These are phyloP conservation scores for Molothrus ater DNA, from an alignment of 2,797 vertebrate genomes.

Conservation along the genomic window DNA sequence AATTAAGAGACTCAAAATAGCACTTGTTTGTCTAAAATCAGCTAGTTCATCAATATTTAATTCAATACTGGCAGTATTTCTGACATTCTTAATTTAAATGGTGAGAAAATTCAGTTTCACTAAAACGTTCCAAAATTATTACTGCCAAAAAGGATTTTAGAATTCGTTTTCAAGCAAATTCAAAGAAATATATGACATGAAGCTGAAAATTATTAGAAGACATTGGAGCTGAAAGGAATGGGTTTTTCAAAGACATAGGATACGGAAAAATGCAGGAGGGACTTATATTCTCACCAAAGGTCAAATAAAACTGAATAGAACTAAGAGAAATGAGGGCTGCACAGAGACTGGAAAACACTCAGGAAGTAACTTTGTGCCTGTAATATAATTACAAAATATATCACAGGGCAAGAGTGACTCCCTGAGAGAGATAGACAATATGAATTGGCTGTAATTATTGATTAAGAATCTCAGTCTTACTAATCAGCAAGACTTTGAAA, in stretches of 20 bases:
- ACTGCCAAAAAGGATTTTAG: neutral
- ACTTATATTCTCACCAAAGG: neutral
- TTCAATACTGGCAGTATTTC: conserved; percentile 8
- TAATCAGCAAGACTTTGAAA: neutral
- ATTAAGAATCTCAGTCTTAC: neutral
- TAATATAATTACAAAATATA: neutral
- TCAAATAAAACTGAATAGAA: neutral
- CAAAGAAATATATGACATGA: neutral
- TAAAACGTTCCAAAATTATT: neutral
- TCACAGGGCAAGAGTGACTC: neutral
- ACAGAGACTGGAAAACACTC: neutral
- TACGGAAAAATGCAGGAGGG: neutral
- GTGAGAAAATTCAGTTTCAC: neutral
- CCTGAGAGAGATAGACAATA: neutral
- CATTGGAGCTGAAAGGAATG: neutral
- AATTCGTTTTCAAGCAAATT: neutral
- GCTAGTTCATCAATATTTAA: neutral
- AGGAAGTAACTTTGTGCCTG: neutral
- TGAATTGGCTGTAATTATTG: neutral
- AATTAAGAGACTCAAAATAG: conserved; percentile 20
- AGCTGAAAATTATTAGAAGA: neutral
- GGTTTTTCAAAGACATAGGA: neutral
- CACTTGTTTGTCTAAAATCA: conserved; percentile 16
- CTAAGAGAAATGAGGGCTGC: neutral
- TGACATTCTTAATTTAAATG: neutral